These are phyloP conservation scores for Piscicola geometra DNA, from an alignment of 2,888 invertebrate genomes.

Conservation along the genomic window DNA sequence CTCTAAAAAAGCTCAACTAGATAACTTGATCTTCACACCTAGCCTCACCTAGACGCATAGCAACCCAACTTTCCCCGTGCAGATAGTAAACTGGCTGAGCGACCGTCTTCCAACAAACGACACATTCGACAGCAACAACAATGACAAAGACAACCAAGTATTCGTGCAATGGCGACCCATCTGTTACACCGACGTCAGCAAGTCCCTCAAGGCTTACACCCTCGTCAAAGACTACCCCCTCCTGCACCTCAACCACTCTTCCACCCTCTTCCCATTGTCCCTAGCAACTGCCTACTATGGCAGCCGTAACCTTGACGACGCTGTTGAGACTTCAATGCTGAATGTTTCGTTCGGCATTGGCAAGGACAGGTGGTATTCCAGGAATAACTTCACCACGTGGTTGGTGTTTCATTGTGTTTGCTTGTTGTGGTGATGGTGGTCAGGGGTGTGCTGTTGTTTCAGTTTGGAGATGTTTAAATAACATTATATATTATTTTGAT, in stretches of 20 bases:
- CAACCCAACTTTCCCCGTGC: background rate
- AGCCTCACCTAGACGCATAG: background rate
- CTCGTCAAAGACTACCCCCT: background rate
- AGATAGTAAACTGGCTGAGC: conserved; percentile 32
- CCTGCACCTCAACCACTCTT: background rate
- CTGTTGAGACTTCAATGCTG: background rate
- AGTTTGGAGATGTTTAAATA: background rate
- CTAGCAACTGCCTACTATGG: conserved; percentile 28
- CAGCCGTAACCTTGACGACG: background rate
- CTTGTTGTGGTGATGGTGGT: background rate
- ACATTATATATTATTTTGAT: background rate
- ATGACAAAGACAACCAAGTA: background rate
- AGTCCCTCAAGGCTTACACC: conserved; percentile 2
- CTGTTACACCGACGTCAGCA: conserved; percentile 9
- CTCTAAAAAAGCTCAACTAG: too few relatives aligned
- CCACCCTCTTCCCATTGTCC: conserved; percentile 11
- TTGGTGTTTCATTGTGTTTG: background rate
- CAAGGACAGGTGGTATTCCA: conserved; percentile 26
- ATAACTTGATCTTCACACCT: too few relatives aligned
- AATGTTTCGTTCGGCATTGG: conserved; percentile 22
- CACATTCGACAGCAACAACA: background rate
- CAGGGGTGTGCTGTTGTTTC: too few relatives aligned
- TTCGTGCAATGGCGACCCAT: conserved; percentile 33
- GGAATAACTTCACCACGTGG: conserved; percentile 22
- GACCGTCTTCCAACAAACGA: background rate